These are phyloP conservation scores for Melipona bicolor DNA, from an alignment of 2,888 invertebrate species.

Conservation along the genomic window DNA sequence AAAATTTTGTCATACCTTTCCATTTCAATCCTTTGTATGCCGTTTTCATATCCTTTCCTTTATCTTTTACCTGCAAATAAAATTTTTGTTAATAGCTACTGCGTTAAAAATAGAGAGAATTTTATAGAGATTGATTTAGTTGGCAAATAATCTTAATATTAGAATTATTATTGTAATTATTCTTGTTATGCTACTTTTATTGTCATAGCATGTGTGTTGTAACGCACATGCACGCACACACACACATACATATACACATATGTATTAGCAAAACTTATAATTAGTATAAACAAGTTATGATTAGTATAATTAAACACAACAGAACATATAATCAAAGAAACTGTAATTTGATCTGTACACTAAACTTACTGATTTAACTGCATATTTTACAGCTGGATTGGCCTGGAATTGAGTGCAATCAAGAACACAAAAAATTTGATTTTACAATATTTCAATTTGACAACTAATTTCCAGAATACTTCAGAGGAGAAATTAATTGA, in stretches of 20 bases:
- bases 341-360: slow-evolving; percentile 10
- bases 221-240: rapidly evolving
- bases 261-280: not conserved
- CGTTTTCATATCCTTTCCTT: slow-evolving; percentile 90
- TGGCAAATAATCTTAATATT: not conserved
- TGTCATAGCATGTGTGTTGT: not conserved
- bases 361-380: slow-evolving; percentile 95
- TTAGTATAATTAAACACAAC: slow-evolving; percentile 32
- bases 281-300: slow-evolving; percentile 16
- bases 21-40: slow-evolving; percentile 91
- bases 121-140: slow-evolving; percentile 1
- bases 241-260: not conserved
- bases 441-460: not conserved
- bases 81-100: not conserved
- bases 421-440: slow-evolving; percentile 45
- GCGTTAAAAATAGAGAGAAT: not conserved
- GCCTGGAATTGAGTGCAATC: slow-evolving; percentile 88
- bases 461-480: not conserved
- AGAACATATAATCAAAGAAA: not conserved
- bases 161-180: not conserved
- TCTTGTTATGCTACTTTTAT: not conserved
- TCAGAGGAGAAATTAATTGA: not conserved
- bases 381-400: slow-evolving; percentile 96
- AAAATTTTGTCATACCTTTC: slow-evolving; percentile 82
- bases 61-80: slow-evolving; percentile 88